Evolutionary conservation across 2,113 vertebrate species (phyloP).

Genomic region (Furnarius figulus): DNA sequence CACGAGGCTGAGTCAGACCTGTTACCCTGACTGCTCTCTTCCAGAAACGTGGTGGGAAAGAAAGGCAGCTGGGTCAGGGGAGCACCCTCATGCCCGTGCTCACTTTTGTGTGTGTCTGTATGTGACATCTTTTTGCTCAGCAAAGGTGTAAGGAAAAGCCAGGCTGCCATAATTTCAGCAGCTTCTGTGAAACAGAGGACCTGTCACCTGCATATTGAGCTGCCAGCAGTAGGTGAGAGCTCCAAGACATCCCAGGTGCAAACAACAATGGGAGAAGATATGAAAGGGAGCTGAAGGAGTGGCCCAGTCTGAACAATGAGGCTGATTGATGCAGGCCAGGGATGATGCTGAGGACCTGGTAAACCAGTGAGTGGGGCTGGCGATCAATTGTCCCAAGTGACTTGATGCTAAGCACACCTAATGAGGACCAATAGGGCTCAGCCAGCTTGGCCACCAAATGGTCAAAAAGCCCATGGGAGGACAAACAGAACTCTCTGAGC

Average conservation of each 20-base stretch:
- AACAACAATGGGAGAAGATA: neutral
- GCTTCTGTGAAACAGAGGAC: neutral
- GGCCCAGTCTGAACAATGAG: neutral
- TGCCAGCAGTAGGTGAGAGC: neutral
- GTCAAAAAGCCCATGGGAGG: accelerated
- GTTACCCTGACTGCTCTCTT: neutral
- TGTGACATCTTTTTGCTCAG: neutral
- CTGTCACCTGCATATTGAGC: neutral
- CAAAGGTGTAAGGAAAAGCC: neutral
- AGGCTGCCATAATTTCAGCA: accelerated
- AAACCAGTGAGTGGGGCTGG: accelerated
- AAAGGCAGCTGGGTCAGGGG: accelerated
- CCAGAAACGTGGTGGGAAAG: neutral
- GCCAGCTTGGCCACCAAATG: neutral
- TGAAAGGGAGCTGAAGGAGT: neutral
- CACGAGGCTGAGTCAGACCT: neutral
- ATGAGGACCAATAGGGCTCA: neutral
- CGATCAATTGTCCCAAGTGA: neutral
- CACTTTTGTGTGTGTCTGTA: accelerated
- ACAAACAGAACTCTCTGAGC: neutral
- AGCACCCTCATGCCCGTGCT: accelerated
- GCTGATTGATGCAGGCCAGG: neutral
- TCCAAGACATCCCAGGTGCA: neutral
- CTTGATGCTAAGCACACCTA: neutral
- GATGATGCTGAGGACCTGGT: neutral